Evolutionary conservation across 2,888 invertebrate genomes (phyloP).

Genomic region (Drosophila lutescens): DNA sequence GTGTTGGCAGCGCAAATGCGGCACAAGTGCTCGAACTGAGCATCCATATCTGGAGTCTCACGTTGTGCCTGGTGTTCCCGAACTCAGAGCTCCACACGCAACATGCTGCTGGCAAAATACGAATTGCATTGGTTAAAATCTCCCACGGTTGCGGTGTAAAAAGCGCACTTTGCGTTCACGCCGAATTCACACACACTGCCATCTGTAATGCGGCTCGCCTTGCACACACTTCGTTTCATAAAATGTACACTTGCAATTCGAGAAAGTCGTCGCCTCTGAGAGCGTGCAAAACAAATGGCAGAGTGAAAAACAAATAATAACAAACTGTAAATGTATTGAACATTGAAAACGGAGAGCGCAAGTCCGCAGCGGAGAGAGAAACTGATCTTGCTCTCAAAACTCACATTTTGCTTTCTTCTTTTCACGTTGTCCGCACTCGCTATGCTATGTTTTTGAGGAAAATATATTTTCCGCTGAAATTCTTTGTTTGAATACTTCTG

Average conservation of each 20-base stretch:
- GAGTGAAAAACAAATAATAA: slow-evolving; percentile 58
- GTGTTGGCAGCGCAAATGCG: slow-evolving; percentile 82
- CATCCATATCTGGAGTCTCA: slow-evolving; percentile 63
- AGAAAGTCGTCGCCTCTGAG: slow-evolving; percentile 65
- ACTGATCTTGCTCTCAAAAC: slow-evolving; percentile 33
- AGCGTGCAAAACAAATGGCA: slow-evolving; percentile 51
- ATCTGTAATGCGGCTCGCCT: slow-evolving; percentile 59
- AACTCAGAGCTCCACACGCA: slow-evolving; percentile 13
- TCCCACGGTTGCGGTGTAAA: slow-evolving; percentile 15
- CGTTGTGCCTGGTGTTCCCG: slow-evolving; percentile 2
- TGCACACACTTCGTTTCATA: slow-evolving; percentile 54
- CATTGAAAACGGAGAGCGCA: slow-evolving; percentile 30
- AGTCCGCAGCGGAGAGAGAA: slow-evolving; percentile 34
- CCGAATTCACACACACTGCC: slow-evolving; percentile 25
- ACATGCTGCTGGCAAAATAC: slow-evolving; percentile 4
- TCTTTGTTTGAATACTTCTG: slow-evolving; percentile 8
- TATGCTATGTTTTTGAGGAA: slow-evolving; percentile 40
- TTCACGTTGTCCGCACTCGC: slow-evolving; percentile 32
- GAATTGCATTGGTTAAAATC: slow-evolving; percentile 16
- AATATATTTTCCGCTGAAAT: slow-evolving; percentile 14
- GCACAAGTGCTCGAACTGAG: slow-evolving; percentile 79
- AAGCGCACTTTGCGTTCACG: background rate
- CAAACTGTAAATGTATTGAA: slow-evolving; percentile 43
- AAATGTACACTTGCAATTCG: slow-evolving; percentile 61
- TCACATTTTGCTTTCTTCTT: slow-evolving; percentile 46